Evolutionary conservation across 1,140 invertebrate genomes (phyloP), one percentile per base, ranked within the genome.

Genomic region (Papilio xuthus): DNA sequence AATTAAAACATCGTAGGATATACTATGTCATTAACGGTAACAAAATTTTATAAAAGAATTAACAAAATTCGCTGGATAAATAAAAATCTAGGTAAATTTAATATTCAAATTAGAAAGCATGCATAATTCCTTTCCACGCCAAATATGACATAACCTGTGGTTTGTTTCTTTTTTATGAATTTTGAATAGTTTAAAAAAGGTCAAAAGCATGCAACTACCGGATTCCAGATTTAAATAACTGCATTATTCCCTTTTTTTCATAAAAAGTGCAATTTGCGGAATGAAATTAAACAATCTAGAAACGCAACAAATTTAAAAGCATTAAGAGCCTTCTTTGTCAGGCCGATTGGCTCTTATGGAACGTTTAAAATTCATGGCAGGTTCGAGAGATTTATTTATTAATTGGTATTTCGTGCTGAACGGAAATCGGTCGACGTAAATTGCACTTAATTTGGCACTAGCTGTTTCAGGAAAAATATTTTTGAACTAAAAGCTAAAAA

Each of bases 351-450:
- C 42, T n/a, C 71, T 73, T 71, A 70, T 42, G 18, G 41, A 72
- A 20, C 70, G 70, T 72, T 72, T 72, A 72, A 72, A 72, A 44
- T 72, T 72, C 70, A 72, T 47, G 20, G 70, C 41, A 44, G 70
- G 41, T 72, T 72, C 41, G 70, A 72, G 37, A 72, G 70, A 72
- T 72, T 72, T 72, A 72, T 72, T 72, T 72, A 72, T 72, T 72
- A 72, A 72, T 42, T 72, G 70, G 41, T 72, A 44, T 72, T 72
- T 44, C 70, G 70, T 72, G 70, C 70, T 23, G 70, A 44, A 13
- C 37, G 70, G 70, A 26, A 72, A 72, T 44, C 70, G 70, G 32
- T 72, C 70, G 70, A 72, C 70, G 70, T 72, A 72, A 72, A 72
- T 42, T 72, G 70, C 70, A 72, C 70, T 72, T 72, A 72, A 72